These are phyloP conservation scores for Rhinophrynus dorsalis DNA, from an alignment of 2,797 vertebrate species.

Conservation along the genomic window DNA sequence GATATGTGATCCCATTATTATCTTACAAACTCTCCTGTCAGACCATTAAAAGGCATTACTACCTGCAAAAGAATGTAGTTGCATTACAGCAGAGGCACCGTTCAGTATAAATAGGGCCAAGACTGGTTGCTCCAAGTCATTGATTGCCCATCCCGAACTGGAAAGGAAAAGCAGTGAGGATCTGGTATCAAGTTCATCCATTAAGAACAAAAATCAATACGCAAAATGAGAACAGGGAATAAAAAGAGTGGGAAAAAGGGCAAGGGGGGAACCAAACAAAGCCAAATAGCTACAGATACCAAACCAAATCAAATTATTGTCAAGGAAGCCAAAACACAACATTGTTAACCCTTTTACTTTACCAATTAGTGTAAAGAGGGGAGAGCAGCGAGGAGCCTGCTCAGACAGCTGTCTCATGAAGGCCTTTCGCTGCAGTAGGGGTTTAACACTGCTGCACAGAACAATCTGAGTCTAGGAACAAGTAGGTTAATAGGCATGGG, in stretches of 20 bases:
- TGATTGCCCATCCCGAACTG: constrained; percentile 88
- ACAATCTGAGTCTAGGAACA: too few species aligned
- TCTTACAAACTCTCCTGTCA: too few species aligned
- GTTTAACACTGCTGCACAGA: too few species aligned
- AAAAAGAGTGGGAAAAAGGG: constrained; percentile 63
- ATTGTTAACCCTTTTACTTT: constrained; percentile 80
- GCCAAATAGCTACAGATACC: constrained; percentile 89
- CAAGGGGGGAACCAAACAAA: constrained; percentile 83
- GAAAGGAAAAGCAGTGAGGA: constrained; percentile 83
- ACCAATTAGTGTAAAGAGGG: constrained; percentile 53
- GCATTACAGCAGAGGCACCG: too few species aligned
- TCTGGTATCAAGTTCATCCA: constrained; percentile 96
- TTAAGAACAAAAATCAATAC: constrained; percentile 91
- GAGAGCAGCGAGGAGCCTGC: constrained; percentile 47
- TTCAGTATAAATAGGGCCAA: neutral
- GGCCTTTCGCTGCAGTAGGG: neutral
- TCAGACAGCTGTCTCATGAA: neutral
- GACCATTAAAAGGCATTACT: too few species aligned
- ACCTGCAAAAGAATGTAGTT: too few species aligned
- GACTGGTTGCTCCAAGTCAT: constrained; percentile 61
- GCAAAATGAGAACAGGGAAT: constrained; percentile 66
- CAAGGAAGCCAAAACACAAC: constrained; percentile 85
- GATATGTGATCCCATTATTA: too few species aligned
- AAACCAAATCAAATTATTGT: constrained; percentile 89
- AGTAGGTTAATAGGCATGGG: constrained; percentile 1